A percentile compares a stretch with the other conserved stretches of the same genome.
These are phyloP conservation scores for Diarsia mendica DNA, from an alignment of 2,888 invertebrate species.

Conservation along the genomic window DNA sequence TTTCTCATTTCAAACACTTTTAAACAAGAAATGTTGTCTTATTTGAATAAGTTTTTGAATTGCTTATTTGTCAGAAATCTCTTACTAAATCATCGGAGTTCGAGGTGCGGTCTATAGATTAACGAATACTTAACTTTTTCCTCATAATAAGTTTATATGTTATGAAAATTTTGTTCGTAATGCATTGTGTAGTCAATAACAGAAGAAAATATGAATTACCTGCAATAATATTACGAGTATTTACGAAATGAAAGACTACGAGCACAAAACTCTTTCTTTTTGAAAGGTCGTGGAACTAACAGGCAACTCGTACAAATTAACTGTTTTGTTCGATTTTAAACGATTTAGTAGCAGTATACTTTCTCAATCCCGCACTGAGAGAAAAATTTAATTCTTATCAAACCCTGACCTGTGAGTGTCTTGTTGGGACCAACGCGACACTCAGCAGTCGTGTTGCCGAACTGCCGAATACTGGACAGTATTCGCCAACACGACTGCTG, in stretches of 20 bases:
- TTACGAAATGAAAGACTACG: background rate
- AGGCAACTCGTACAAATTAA: constrained; percentile 15
- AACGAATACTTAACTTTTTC: background rate
- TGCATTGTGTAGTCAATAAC: background rate
- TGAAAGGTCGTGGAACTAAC: constrained; percentile 4
- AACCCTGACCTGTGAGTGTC: background rate
- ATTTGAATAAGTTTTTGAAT: constrained; percentile 13
- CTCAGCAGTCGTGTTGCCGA: too few species aligned
- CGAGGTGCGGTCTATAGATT: background rate
- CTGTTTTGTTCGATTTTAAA: background rate
- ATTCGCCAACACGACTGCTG: background rate
- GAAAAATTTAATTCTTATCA: background rate
- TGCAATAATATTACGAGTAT: background rate
- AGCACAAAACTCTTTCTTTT: constrained; percentile 11
- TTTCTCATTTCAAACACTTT: background rate
- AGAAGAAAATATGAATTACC: background rate
- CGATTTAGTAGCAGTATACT: background rate
- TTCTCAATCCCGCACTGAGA: background rate
- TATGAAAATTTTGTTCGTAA: background rate
- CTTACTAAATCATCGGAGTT: background rate
- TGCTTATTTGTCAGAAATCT: background rate
- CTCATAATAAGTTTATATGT: background rate
- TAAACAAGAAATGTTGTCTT: constrained; percentile 3
- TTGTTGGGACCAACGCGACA: too few species aligned
- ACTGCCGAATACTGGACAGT: too few species aligned